Conservation (phyloP, 2,113 vertebrate genomes). For the Danio rerio region GRCz12tu NC_133186.1:37245001-37245500, state of each 20-base stretch:
- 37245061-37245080: not conserved
- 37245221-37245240: not conserved
- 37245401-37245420: constrained; percentile 31
- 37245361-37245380: constrained; percentile 27
- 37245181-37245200: constrained; percentile 6
- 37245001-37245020: not conserved
- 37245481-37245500: not conserved
- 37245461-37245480: constrained; percentile 15
- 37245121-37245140: not conserved
- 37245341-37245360: constrained; percentile 15
- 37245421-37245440: constrained; percentile 17
- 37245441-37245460: not conserved
- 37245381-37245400: constrained; percentile 19
- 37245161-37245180: constrained; percentile 3
- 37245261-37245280: not conserved
- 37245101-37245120: constrained; percentile 4
- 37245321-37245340: not conserved
- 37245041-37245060: not conserved
- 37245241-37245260: constrained; percentile 6
- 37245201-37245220: not conserved
- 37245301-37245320: constrained; percentile 2
- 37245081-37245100: not conserved
- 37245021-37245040: constrained; percentile 4
- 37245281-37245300: constrained; percentile 11
- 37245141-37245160: not conserved